Evolutionary conservation across 2,113 vertebrate genomes (phyloP).

Genomic region (Copsychus sechellarum): DNA sequence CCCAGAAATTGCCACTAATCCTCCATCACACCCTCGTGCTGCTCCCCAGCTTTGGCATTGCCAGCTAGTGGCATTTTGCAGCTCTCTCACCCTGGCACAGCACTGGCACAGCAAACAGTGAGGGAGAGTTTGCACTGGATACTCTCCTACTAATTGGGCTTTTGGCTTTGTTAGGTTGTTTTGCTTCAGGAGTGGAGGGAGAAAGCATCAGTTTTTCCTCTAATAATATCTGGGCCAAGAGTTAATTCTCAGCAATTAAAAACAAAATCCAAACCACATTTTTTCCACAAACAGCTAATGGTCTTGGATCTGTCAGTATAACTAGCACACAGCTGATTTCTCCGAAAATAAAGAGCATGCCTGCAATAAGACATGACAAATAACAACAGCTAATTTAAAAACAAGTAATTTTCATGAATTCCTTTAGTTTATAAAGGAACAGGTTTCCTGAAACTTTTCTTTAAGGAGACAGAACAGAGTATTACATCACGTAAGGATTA

Average conservation of each 20-base stretch:
- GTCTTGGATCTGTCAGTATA: neutral
- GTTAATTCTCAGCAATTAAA: constrained; percentile 32
- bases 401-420: neutral
- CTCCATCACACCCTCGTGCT: neutral
- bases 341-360: neutral
- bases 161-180: constrained; percentile 24
- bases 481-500: neutral
- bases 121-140: neutral
- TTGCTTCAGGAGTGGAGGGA: neutral
- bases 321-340: neutral
- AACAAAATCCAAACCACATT: constrained; percentile 7
- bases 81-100: neutral
- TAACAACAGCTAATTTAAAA: neutral
- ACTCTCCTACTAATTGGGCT: neutral
- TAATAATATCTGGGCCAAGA: neutral
- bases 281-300: constrained; percentile 40
- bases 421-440: neutral
- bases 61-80: neutral
- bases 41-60: neutral
- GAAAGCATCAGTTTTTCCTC: constrained; percentile 46
- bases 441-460: neutral
- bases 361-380: neutral
- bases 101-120: neutral
- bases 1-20: neutral
- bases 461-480: neutral